A percentile compares a stretch with the other conserved stretches of the same genome.
phyloP scores from a whole-genome alignment of 2,113 vertebrate genomes.

The Marmota flaviventris region DNA sequence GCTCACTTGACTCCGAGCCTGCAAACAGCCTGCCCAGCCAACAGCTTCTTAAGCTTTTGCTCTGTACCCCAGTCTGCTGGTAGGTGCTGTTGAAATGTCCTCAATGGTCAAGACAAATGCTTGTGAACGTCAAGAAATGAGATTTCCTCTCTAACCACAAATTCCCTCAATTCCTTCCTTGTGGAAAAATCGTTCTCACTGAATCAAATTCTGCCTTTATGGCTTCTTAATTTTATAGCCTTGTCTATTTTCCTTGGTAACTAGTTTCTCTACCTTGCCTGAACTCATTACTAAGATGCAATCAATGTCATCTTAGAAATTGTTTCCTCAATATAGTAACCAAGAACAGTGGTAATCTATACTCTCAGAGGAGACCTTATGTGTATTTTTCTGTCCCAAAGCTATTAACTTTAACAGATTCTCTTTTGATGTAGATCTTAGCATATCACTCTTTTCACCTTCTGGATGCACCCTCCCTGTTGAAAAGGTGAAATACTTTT shows the following conservation, averaged over 20 bases:
- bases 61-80: accelerated
- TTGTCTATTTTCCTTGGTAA: not conserved
- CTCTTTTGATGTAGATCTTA: not conserved
- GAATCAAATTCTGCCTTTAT: not conserved
- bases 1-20: not conserved
- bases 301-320: not conserved
- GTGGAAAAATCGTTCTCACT: not conserved
- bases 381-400: not conserved
- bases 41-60: accelerated
- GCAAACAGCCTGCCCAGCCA: not conserved
- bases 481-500: not conserved
- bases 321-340: not conserved
- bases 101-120: not conserved
- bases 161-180: not conserved
- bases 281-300: not conserved
- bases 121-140: not conserved
- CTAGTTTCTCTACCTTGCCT: not conserved
- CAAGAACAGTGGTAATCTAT: accelerated
- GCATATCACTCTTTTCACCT: not conserved
- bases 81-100: not conserved
- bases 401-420: not conserved
- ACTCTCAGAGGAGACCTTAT: not conserved
- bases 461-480: not conserved
- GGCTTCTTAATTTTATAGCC: not conserved
- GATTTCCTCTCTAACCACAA: not conserved